Conservation (phyloP, 2,888 invertebrate genomes). For the Psococerastis gibbosa region DNA sequence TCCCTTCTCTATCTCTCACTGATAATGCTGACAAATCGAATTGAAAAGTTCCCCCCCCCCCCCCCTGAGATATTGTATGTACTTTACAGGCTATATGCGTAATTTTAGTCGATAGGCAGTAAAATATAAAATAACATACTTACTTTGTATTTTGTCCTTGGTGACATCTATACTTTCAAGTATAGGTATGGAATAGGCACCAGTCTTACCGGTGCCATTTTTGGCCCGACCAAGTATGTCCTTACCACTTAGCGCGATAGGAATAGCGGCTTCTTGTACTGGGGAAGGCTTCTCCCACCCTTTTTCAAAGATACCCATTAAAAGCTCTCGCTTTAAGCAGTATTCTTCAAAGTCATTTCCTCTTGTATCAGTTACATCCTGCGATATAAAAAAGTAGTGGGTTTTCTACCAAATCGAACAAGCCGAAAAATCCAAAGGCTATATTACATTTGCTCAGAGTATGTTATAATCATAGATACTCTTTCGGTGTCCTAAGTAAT, state of each 20-base stretch:
- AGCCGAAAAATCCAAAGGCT: too few relatives aligned
- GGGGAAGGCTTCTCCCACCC: constrained; percentile 99
- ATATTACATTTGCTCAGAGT: too few relatives aligned
- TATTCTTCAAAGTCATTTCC: constrained; percentile 99
- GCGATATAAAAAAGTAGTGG: too few relatives aligned
- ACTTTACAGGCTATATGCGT: too few relatives aligned
- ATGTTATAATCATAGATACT: background rate
- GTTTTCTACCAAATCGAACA: too few relatives aligned
- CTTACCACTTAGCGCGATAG: constrained; percentile 91
- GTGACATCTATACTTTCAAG: constrained; percentile 82
- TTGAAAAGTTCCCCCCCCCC: too few relatives aligned
- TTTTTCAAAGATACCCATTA: constrained; percentile 99
- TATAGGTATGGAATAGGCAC: constrained; percentile 97
- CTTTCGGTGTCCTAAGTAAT: background rate
- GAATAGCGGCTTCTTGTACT: constrained; percentile 98
- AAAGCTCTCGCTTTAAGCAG: constrained; percentile 86
- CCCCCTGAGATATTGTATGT: too few relatives aligned
- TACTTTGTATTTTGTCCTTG: constrained; percentile 79
- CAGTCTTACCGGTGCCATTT: constrained; percentile 98
- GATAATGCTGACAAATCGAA: too few relatives aligned
- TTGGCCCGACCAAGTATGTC: constrained; percentile 97
- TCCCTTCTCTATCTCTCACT: too few relatives aligned
- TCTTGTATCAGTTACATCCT: constrained; percentile 98
- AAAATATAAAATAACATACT: too few relatives aligned
- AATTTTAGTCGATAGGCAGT: too few relatives aligned